Conservation (phyloP, 2,113 vertebrate genomes). For the Drymodes brunneopygia region DNA sequence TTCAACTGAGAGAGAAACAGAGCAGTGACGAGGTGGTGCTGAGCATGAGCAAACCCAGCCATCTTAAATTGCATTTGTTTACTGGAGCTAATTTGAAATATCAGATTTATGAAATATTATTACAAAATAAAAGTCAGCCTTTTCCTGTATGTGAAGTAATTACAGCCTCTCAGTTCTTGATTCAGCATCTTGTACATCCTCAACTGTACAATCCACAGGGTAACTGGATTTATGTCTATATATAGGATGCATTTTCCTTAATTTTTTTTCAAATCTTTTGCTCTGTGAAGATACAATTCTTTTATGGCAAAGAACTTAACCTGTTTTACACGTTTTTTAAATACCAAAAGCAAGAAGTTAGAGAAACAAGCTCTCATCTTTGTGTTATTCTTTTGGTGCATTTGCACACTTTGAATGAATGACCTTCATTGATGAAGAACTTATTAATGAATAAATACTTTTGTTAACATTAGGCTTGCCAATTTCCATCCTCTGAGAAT, state of each 20-base stretch:
- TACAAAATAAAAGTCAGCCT: not conserved
- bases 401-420: not conserved
- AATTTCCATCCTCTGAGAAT: not conserved
- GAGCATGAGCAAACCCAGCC: not conserved
- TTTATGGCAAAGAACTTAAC: not conserved
- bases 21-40: not conserved
- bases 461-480: not conserved
- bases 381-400: not conserved
- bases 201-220: not conserved
- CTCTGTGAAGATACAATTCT: not conserved
- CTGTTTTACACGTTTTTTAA: not conserved
- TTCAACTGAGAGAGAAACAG: constrained; percentile 78
- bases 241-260: not conserved
- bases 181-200: not conserved
- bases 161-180: not conserved
- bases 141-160: not conserved
- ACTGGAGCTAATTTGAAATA: not conserved
- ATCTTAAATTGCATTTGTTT: not conserved
- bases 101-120: not conserved
- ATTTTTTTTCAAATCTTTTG: not conserved
- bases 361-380: not conserved
- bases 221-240: not conserved
- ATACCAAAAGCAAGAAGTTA: not conserved
- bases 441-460: not conserved
- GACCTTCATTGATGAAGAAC: not conserved